Base-by-base conservation (phyloP, 1,140 invertebrate genomes). In the Trachymyrmex cornetzi region DNA sequence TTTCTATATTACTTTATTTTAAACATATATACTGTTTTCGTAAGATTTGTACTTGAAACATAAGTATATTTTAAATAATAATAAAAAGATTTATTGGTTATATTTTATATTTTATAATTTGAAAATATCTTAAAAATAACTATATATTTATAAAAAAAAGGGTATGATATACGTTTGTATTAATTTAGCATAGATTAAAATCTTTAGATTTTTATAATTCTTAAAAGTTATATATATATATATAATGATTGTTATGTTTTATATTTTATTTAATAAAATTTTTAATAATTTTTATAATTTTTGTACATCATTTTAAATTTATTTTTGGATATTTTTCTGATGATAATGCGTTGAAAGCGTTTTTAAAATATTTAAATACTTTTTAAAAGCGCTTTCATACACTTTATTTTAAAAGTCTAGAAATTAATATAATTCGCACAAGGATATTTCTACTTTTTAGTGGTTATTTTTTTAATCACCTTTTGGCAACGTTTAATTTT, bases 241-340 rank as follows among this genome's bases (percentile, higher is more conserved):
- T 5, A 38, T 12, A 66, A 38, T 19, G 4, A 22, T n/a, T 66
- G 1, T 66, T 66, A 12, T 22, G 38, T 38, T 66, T 64, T 64
- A 16, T 27, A 34, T 34, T 64, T 19, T 27, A n/a, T 66, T 5
- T 12, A 9, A 67, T 44, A 44, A 19, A 67, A 44, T 2, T 44
- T 44, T 66, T 38, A 67, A 22, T 16, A 67, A 67, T 14, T 66
- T 66, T 38, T 38, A 64, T 64, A 19, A 34, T 64, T 64, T 30
- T 0, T 19, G 0, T 67, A 44, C 0, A 38, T 67, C 0, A 67
- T 67, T 67, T 67, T 3, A 22, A 67, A 67, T 67, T 67, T 67
- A 67, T 44, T 34, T 67, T 14, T 38, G 1, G 11, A 11, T 44
- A 50, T 4, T 50, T 50, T 67, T 22, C 0, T 34, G n/a, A 1